Percentiles rank a stretch among this genome's conserved stretches.
phyloP scores from a whole-genome alignment of 2,888 invertebrate genomes.

The Clitarchus hookeri region DNA sequence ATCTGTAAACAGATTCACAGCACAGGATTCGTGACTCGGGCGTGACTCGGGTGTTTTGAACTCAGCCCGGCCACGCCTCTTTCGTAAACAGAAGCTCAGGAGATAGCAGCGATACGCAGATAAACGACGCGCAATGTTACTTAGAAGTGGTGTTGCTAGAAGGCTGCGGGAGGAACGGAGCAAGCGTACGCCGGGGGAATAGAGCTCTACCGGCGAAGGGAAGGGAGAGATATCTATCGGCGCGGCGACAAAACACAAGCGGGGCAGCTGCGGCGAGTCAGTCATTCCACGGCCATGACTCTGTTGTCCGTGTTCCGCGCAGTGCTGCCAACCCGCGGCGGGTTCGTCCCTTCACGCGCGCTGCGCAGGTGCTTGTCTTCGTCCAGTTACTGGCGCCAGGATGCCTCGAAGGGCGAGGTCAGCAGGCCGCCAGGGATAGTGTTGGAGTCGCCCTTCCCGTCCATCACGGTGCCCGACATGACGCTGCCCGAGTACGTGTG shows the following conservation, averaged over 20 bases:
- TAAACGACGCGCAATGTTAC: background rate
- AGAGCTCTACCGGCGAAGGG: no score
- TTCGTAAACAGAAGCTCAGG: no score
- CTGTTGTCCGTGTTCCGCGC: background rate
- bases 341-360: background rate
- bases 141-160: background rate
- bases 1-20: no score
- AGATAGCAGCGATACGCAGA: background rate
- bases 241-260: background rate
- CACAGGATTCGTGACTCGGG: no score
- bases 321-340: conserved; percentile 5
- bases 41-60: no score
- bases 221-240: background rate
- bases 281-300: background rate
- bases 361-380: background rate
- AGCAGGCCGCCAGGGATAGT: background rate
- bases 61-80: no score
- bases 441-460: conserved; percentile 53
- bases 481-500: conserved; percentile 65
- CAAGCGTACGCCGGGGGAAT: no score
- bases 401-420: no score
- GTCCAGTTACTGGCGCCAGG: background rate
- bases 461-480: conserved; percentile 60
- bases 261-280: background rate
- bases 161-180: background rate